A percentile compares a stretch with the other conserved stretches of the same genome.
Conservation (phyloP, 2,797 vertebrate genomes). For the Eulemur mongoz region DNA sequence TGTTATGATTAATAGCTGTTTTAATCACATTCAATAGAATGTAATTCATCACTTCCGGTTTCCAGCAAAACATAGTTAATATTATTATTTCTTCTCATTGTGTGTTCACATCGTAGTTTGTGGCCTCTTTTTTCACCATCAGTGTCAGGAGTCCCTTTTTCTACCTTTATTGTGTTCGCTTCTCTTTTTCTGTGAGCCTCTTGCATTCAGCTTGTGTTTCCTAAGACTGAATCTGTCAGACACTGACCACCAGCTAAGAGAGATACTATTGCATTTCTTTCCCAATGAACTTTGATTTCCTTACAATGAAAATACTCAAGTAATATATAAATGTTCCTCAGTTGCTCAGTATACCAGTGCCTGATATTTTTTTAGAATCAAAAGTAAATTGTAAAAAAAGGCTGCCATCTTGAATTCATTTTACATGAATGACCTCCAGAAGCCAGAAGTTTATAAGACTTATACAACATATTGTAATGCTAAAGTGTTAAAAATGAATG, state of each 20-base stretch:
- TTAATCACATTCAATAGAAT: neutral
- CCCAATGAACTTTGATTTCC: neutral
- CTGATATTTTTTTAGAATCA: neutral
- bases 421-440: constrained; percentile 11
- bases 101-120: neutral
- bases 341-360: neutral
- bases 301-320: neutral
- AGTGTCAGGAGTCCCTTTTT: neutral
- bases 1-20: neutral
- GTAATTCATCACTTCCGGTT: neutral
- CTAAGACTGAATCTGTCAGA: neutral
- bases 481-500: neutral
- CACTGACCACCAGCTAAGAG: neutral
- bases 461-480: neutral
- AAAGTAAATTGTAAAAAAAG: constrained; percentile 40
- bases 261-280: neutral
- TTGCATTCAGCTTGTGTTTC: neutral
- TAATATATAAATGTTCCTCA: neutral
- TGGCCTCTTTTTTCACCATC: neutral
- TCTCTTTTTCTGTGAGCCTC: neutral
- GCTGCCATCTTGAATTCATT: constrained; percentile 69
- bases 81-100: neutral
- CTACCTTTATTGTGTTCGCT: neutral
- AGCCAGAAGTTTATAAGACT: constrained; percentile 24
- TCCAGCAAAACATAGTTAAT: neutral